These are phyloP conservation scores for Lochmaea crataegi DNA, from an alignment of 2,888 invertebrate species.

Conservation along the genomic window DNA sequence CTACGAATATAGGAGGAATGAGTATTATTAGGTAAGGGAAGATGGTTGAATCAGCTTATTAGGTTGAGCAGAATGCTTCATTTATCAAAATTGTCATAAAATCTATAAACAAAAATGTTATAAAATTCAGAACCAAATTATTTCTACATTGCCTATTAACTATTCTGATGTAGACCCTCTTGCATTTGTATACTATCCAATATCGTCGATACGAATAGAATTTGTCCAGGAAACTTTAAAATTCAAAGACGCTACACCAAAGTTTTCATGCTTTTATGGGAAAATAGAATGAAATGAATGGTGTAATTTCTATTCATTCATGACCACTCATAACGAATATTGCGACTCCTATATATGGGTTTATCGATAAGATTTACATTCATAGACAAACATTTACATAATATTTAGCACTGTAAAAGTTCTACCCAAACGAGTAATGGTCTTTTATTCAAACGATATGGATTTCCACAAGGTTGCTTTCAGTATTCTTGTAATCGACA, in stretches of 20 bases:
- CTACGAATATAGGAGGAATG: too few relatives aligned
- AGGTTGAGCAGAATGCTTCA: too few relatives aligned
- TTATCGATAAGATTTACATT: conserved; percentile 20
- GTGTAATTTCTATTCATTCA: conserved; percentile 25
- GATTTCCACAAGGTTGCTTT: conserved; percentile 15
- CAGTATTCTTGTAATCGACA: not conserved
- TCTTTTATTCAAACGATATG: conserved; percentile 23
- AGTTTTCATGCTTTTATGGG: conserved; percentile 8
- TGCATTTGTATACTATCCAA: not conserved
- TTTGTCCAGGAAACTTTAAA: conserved; percentile 6
- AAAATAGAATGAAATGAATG: conserved; percentile 12
- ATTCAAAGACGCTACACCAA: conserved; percentile 15
- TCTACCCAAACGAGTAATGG: conserved; percentile 9
- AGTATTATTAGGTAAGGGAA: too few relatives aligned
- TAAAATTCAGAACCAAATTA: not conserved
- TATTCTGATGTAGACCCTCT: not conserved
- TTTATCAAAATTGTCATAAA: too few relatives aligned
- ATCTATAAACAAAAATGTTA: too few relatives aligned
- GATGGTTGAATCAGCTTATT: too few relatives aligned
- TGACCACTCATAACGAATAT: conserved; percentile 20
- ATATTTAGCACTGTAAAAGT: conserved; percentile 22
- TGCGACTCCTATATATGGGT: conserved; percentile 13
- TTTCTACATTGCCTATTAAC: not conserved
- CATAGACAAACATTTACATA: conserved; percentile 22
- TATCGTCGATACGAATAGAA: not conserved